phyloP scores from a whole-genome alignment of 2,888 invertebrate species.

The Apotomis capreana region DNA sequence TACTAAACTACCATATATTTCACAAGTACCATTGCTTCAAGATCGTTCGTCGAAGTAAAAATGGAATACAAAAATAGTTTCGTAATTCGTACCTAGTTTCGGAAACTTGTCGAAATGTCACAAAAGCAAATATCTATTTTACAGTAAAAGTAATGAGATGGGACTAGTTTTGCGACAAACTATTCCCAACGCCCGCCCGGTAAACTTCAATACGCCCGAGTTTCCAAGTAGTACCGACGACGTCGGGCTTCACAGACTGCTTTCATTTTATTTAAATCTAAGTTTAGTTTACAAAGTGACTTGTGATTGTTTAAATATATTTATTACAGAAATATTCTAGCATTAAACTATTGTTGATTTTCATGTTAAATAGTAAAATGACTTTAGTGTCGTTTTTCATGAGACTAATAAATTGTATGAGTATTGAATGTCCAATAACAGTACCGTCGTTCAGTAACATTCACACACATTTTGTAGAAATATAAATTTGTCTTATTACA shows the following conservation, averaged over 20 bases:
- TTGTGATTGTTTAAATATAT: no score
- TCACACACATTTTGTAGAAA: no score
- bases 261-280: no score
- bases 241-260: neutral
- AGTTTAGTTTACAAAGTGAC: no score
- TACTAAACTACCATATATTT: neutral
- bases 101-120: conserved; percentile 1
- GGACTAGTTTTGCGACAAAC: neutral
- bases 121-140: neutral
- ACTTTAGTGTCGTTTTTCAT: no score
- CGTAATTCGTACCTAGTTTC: neutral
- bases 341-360: no score
- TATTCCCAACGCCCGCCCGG: neutral
- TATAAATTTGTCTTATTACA: no score
- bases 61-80: conserved; percentile 1
- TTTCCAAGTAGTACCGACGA: neutral
- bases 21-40: conserved; percentile 19
- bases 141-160: neutral
- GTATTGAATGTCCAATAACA: no score
- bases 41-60: conserved; percentile 20
- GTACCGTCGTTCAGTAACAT: no score
- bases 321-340: no score
- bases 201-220: neutral
- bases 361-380: no score
- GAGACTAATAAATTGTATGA: no score